A percentile compares a stretch with the other conserved stretches of the same genome.
Conservation (phyloP, 1,140 invertebrate species). For the Harpegnathos saltator region DNA sequence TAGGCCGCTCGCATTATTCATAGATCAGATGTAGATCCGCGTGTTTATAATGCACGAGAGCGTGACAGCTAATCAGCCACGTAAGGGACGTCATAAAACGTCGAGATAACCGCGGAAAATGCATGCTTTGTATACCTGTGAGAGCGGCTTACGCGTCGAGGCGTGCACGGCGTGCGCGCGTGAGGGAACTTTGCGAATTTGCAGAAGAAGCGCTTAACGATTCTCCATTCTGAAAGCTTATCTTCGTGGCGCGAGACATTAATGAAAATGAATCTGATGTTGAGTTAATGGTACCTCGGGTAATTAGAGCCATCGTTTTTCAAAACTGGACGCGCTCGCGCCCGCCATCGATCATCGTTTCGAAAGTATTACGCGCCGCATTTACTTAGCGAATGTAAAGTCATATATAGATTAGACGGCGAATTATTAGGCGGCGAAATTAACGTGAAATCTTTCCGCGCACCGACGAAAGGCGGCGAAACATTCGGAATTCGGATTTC, state of each 20-base stretch:
- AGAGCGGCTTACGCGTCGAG: conserved; percentile 25
- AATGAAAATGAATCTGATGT: conserved; percentile 64
- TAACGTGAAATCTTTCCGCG: conserved; percentile 33
- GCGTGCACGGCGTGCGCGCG: background rate
- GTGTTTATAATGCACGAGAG: conserved; percentile 76
- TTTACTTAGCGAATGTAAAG: conserved; percentile 49
- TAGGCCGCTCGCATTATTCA: conserved; percentile 70
- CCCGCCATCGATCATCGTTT: conserved; percentile 58
- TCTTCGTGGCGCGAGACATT: conserved; percentile 55
- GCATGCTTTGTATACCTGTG: conserved; percentile 49
- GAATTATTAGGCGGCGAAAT: too few species aligned
- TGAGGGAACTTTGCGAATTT: conserved; percentile 64
- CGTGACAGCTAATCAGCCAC: conserved; percentile 76
- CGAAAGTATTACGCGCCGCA: conserved; percentile 44
- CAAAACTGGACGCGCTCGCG: conserved; percentile 35
- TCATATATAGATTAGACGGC: conserved; percentile 33
- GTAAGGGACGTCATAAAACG: conserved; percentile 75
- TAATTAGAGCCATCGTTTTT: conserved; percentile 60
- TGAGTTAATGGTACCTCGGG: conserved; percentile 50
- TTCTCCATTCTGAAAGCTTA: conserved; percentile 58
- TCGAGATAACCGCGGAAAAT: conserved; percentile 74
- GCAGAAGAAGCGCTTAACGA: conserved; percentile 59
- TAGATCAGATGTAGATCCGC: conserved; percentile 76
- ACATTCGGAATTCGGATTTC: too few species aligned
- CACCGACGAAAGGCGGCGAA: background rate